Evolutionary conservation across 2,113 vertebrate genomes (phyloP).

Genomic region (Notiomystis cincta): DNA sequence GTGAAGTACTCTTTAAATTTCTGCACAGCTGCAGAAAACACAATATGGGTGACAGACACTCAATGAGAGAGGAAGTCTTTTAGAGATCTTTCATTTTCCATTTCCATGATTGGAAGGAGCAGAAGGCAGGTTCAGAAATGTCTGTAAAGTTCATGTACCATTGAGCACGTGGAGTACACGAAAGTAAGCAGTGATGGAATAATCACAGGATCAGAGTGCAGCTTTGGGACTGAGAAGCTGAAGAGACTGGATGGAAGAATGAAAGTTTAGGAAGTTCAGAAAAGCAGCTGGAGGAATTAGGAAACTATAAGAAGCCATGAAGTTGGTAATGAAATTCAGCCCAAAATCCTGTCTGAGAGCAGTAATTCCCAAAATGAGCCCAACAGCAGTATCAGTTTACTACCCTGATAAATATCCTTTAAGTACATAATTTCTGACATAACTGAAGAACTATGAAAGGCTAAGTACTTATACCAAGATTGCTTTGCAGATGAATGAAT

Average conservation of each 20-base stretch:
- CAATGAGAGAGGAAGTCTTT: neutral
- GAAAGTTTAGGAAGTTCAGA: neutral
- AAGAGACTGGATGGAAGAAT: neutral
- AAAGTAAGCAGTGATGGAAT: neutral
- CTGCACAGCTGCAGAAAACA: neutral
- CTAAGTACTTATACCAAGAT: neutral
- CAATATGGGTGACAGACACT: neutral
- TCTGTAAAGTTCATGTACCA: neutral
- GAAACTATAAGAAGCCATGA: neutral
- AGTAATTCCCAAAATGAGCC: constrained; percentile 18
- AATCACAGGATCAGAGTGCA: neutral
- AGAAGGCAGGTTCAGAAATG: neutral
- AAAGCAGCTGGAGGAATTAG: constrained; percentile 17
- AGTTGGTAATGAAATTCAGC: neutral
- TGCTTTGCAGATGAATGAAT: neutral
- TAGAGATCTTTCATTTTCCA: neutral
- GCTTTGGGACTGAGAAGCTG: neutral
- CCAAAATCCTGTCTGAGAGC: constrained; percentile 13
- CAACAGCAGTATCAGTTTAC: constrained; percentile 6
- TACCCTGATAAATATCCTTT: constrained; percentile 14
- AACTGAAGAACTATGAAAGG: neutral
- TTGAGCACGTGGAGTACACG: neutral
- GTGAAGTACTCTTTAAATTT: neutral
- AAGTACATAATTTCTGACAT: constrained; percentile 27
- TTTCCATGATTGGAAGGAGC: neutral